A percentile compares a stretch with the other conserved stretches of the same genome.
These are phyloP conservation scores for Atractosteus spatula DNA, from an alignment of 2,113 vertebrate species.

Conservation along the genomic window DNA sequence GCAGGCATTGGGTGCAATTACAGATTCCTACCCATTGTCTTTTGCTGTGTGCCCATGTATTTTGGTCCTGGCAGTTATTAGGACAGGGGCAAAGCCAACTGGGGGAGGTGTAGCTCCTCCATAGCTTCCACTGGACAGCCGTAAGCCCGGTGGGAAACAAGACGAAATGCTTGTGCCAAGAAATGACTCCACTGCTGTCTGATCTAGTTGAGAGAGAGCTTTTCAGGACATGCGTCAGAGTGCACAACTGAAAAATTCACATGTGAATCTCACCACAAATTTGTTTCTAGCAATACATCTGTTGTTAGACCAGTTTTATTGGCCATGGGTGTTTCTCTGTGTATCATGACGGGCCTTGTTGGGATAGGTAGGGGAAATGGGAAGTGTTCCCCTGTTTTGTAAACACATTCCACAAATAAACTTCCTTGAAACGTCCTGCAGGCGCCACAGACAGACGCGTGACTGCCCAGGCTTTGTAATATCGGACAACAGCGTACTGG, in stretches of 20 bases:
- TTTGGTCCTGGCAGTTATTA: neutral
- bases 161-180: neutral
- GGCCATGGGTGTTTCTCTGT: neutral
- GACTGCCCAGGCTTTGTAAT: neutral
- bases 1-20: constrained; percentile 1
- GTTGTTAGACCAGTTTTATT: neutral
- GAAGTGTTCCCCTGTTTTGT: neutral
- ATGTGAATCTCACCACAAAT: neutral
- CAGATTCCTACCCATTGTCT: constrained; percentile 4
- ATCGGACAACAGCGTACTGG: neutral
- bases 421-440: constrained; percentile 1
- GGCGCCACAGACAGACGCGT: neutral
- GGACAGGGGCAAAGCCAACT: neutral
- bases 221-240: no score
- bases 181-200: neutral
- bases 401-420: neutral
- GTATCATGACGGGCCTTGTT: neutral
- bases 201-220: neutral
- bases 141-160: neutral
- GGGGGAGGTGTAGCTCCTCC: constrained; percentile 1
- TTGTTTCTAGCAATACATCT: neutral
- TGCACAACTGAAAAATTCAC: no score
- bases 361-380: neutral
- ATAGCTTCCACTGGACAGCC: neutral
- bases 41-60: neutral